Evolutionary conservation across 2,797 vertebrate species (phyloP).

Genomic region (Alfaro cultratus): DNA sequence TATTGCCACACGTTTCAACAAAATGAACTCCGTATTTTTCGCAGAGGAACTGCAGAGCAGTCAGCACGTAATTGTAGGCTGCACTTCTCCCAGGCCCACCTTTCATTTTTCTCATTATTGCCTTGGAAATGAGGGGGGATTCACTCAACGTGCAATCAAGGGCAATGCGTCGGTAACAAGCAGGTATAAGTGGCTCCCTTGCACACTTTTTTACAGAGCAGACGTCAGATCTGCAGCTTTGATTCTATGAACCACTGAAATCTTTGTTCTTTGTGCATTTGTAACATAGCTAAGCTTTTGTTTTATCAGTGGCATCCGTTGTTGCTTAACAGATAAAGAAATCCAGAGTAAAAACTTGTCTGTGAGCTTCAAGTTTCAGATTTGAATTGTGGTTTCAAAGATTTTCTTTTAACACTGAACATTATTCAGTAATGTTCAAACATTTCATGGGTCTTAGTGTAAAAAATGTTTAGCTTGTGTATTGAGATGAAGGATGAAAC

Average conservation of each 20-base stretch:
- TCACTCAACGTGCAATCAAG: conserved; percentile 70
- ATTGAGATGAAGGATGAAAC: background rate
- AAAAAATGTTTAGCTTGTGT: background rate
- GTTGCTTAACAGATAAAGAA: background rate
- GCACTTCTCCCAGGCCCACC: conserved; percentile 46
- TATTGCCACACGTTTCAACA: background rate
- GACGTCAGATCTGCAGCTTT: conserved; percentile 37
- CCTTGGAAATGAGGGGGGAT: conserved; percentile 48
- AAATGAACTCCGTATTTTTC: background rate
- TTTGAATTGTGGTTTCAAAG: background rate
- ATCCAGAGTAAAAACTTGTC: background rate
- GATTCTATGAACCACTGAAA: background rate
- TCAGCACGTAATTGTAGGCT: conserved; percentile 64
- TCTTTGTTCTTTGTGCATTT: background rate
- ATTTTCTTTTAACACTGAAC: background rate
- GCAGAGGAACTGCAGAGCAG: conserved; percentile 22
- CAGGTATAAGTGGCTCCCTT: conserved; percentile 38
- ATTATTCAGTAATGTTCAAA: background rate
- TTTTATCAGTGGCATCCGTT: background rate
- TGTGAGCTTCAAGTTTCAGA: background rate
- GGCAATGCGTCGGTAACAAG: conserved; percentile 65
- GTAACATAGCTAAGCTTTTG: background rate
- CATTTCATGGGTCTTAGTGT: background rate
- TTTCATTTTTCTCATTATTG: conserved; percentile 73
- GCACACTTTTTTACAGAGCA: conserved; percentile 12